phyloP scores from a whole-genome alignment of 2,797 vertebrate genomes.

The Phrynocephalus guinanensis region DNA sequence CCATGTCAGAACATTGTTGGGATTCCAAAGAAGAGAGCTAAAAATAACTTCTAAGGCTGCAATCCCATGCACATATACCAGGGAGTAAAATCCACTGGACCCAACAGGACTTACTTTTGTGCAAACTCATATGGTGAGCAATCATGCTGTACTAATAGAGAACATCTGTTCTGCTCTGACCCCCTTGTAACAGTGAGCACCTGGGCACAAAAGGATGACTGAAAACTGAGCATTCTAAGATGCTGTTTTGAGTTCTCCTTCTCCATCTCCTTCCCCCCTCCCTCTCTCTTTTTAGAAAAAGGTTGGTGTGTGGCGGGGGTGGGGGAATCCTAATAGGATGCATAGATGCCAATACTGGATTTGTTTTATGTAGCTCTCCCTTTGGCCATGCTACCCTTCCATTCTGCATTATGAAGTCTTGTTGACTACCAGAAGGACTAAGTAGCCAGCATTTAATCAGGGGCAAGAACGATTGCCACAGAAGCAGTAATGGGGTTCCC shows the following conservation, averaged over 20 bases:
- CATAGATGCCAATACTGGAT: background rate
- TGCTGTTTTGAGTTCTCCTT: background rate
- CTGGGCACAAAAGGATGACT: background rate
- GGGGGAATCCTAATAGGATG: background rate
- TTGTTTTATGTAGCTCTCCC: background rate
- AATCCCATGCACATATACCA: background rate
- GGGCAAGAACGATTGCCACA: background rate
- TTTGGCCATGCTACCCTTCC: background rate
- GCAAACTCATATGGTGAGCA: background rate
- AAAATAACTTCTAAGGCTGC: background rate
- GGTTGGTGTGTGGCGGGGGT: background rate
- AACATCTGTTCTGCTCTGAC: background rate
- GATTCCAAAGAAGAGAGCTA: background rate
- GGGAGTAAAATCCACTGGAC: background rate
- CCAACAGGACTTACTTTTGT: background rate
- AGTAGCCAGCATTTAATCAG: slow-evolving; percentile 1
- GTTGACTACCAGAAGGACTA: background rate
- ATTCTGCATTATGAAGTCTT: background rate
- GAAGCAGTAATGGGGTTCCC: background rate
- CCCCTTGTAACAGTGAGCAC: background rate
- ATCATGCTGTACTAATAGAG: background rate
- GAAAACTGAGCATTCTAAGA: background rate
- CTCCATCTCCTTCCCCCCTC: background rate
- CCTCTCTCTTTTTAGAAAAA: no score
- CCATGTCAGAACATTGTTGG: background rate